Evolutionary conservation across 2,888 invertebrate genomes (phyloP), one percentile per base, ranked within the genome.

Genomic region (Hofmannophila pseudospretella): DNA sequence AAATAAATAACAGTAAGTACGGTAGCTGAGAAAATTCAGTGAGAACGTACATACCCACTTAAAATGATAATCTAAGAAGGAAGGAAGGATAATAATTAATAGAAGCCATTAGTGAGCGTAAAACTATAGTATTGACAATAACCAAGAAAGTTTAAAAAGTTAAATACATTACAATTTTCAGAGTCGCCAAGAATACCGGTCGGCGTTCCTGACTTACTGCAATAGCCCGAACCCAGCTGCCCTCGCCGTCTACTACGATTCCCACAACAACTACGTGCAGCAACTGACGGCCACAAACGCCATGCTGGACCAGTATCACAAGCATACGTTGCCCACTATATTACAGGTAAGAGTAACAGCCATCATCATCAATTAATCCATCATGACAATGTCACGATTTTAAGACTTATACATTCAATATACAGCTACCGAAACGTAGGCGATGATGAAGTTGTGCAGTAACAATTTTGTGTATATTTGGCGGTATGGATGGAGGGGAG

Each of bases 221-320:
- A 90, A 91, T 62, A 91, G 88, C 55, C 92, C 92, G 44, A 93
- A 89, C 51, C 92, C 92, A 38, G 90, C 91, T 27, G 90, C 90
- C 36, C 77, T 94, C 51, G 92, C 91, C 39, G 90, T 91, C 38
- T 96, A 97, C 79, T 93, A 96, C 70, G 96, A 96, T 69, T 92
- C 95, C 8, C 97, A 98, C 87, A 98, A 98, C 85, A 93, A 93
- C 47, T 97, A 97, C 82, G 93, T 98, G 44, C 95, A 96, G 56
- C 97, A 97, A 68, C 85, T 98, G 49, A 93, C 95, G 51, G 96
- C 97, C 30, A 96, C 96, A 50, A 98, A 98, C 71, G 95, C 96
- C 23, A 96, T 97, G 92, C 89, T 96, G 51, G 96, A 96, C 57
- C 93, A 94, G 65, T 98, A 96, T 80, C 92, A 95, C 67, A 90